Percentiles rank a stretch among this genome's conserved stretches.
These are phyloP conservation scores for Patella depressa DNA, from an alignment of 2,888 invertebrate genomes.

Conservation along the genomic window DNA sequence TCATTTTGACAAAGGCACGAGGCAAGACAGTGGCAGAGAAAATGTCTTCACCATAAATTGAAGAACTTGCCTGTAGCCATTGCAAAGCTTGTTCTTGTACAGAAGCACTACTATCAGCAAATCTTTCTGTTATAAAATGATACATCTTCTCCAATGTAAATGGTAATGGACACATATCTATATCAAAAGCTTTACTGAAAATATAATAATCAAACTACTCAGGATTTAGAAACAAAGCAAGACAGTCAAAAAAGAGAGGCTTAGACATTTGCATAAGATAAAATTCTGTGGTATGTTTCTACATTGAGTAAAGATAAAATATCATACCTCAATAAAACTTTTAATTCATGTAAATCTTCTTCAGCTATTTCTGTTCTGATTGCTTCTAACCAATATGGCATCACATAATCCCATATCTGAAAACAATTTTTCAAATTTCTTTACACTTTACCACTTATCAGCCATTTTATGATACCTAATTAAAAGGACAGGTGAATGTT, in stretches of 20 bases:
- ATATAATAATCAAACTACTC: not conserved
- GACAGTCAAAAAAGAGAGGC: too few relatives aligned
- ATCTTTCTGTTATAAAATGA: conserved; percentile 90
- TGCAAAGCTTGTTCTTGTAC: conserved; percentile 73
- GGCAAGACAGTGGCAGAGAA: not conserved
- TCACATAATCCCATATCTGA: conserved; percentile 91
- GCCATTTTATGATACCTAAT: not conserved
- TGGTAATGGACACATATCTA: conserved; percentile 94
- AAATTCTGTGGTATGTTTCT: too few relatives aligned
- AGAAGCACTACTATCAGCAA: conserved; percentile 72
- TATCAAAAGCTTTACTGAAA: conserved; percentile 92
- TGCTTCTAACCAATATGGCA: conserved; percentile 99
- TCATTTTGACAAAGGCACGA: too few relatives aligned
- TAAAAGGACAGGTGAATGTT: not conserved
- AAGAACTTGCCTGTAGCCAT: conserved; percentile 71
- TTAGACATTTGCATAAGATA: too few relatives aligned
- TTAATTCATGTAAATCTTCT: conserved; percentile 86
- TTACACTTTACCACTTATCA: not conserved
- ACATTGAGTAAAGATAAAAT: not conserved
- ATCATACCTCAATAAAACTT: conserved; percentile 81
- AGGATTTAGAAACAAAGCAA: too few relatives aligned
- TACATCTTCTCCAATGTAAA: conserved; percentile 96
- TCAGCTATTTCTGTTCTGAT: conserved; percentile 80
- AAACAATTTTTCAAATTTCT: conserved; percentile 11
- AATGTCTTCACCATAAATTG: too few relatives aligned